phyloP scores from a whole-genome alignment of 1,140 invertebrate species.

The Trachymyrmex cornetzi region DNA sequence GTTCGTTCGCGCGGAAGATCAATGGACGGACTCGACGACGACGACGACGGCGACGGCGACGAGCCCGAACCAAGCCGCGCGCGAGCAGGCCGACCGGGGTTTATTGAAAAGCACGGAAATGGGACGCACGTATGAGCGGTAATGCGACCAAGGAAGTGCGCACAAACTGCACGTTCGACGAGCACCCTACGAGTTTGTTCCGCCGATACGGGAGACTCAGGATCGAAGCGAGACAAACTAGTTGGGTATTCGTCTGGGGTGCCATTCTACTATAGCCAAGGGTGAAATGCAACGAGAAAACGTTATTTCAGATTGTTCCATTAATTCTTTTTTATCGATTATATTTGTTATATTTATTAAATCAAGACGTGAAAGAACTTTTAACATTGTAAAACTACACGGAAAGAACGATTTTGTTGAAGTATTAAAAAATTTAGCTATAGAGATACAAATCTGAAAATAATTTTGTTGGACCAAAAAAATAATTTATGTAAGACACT shows the following conservation, averaged over 20 bases:
- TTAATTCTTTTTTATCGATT: not conserved
- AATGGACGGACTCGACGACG: slow-evolving; percentile 42
- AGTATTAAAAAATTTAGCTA: no score
- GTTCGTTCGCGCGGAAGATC: slow-evolving; percentile 55
- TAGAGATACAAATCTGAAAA: not conserved
- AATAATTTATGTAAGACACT: no score
- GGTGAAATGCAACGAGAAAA: not conserved
- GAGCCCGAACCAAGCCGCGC: not conserved
- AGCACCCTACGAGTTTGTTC: slow-evolving; percentile 25
- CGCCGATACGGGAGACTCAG: not conserved
- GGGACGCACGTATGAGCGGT: slow-evolving; percentile 15
- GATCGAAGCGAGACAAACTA: not conserved
- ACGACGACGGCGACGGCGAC: not conserved
- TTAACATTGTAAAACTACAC: no score
- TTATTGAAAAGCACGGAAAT: slow-evolving; percentile 70
- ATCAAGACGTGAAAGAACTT: not conserved
- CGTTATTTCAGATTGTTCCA: not conserved
- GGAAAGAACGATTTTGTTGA: no score
- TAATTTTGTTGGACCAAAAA: no score
- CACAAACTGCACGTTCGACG: slow-evolving; percentile 26
- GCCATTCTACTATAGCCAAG: not conserved
- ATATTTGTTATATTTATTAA: not conserved
- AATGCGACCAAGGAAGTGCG: slow-evolving; percentile 53
- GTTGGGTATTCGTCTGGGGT: not conserved
- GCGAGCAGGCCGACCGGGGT: slow-evolving; percentile 2